Percentiles rank a stretch among this genome's conserved stretches.
These are phyloP conservation scores for Homarus americanus DNA, from an alignment of 1,140 invertebrate genomes.

Conservation along the genomic window DNA sequence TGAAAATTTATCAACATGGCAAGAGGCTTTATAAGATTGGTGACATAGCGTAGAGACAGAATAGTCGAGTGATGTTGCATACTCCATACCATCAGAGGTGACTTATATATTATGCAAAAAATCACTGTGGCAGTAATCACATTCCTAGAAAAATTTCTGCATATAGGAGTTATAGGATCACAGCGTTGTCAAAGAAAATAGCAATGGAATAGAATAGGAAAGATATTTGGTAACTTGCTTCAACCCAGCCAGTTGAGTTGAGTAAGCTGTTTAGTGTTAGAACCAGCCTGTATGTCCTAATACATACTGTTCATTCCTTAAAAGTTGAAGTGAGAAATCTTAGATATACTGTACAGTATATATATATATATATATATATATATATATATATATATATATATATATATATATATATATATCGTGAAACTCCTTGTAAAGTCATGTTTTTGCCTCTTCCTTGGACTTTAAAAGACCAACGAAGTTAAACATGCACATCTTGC, in stretches of 20 bases:
- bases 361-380: too few relatives aligned
- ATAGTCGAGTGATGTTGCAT: neutral
- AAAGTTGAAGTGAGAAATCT: too few relatives aligned
- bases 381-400: too few relatives aligned
- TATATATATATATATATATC: too few relatives aligned
- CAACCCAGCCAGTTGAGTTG: neutral
- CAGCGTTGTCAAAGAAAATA: neutral
- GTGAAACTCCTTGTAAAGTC: conserved; percentile 31
- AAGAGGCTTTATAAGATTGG: neutral
- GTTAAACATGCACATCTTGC: conserved; percentile 28
- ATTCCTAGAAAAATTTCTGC: conserved; percentile 28
- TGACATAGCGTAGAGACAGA: neutral
- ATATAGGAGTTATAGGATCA: neutral
- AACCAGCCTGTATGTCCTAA: conserved; percentile 31
- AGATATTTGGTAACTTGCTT: neutral
- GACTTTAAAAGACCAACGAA: neutral
- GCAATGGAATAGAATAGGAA: neutral
- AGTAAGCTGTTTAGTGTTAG: neutral
- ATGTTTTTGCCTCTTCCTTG: conserved; percentile 27
- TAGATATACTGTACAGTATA: too few relatives aligned
- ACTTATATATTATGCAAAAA: neutral
- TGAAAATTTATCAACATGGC: neutral
- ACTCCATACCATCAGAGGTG: conserved; percentile 15
- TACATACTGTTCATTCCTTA: neutral
- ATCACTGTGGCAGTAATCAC: conserved; percentile 6